These are phyloP conservation scores for Ceriagrion tenellum DNA, from an alignment of 2,888 invertebrate genomes.

Conservation along the genomic window DNA sequence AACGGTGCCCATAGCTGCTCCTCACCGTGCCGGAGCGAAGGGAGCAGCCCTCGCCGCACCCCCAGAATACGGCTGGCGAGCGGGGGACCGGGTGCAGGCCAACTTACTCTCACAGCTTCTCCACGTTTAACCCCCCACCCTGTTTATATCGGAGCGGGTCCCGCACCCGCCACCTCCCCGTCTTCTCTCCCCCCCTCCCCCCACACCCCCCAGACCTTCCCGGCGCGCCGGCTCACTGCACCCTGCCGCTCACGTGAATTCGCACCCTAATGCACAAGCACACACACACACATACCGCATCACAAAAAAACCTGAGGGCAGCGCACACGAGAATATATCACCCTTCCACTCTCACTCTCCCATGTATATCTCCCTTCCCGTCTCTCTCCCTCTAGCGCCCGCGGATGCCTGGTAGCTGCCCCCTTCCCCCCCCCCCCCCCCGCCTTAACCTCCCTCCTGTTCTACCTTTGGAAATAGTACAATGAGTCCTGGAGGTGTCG, in stretches of 20 bases:
- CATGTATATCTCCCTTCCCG: neutral
- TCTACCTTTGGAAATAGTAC: conserved; percentile 3
- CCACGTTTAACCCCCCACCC: neutral
- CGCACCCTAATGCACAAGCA: neutral
- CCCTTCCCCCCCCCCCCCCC: neutral
- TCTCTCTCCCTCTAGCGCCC: neutral
- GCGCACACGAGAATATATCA: neutral
- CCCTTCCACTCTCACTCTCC: neutral
- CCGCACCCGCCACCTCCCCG: no score
- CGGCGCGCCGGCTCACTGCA: neutral
- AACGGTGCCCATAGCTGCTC: neutral
- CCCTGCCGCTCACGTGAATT: neutral
- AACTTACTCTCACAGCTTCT: neutral
- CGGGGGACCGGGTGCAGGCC: neutral
- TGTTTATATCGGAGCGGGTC: no score
- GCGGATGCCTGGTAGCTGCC: neutral
- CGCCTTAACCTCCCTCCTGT: neutral
- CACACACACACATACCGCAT: neutral
- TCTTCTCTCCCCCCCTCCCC: neutral
- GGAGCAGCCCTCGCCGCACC: no score
- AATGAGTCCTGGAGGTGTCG: neutral
- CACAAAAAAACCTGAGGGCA: neutral
- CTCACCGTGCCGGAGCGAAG: no score
- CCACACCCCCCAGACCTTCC: neutral
- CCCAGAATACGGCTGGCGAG: no score